These are phyloP conservation scores for Rhagium mordax DNA, from an alignment of 2,888 invertebrate genomes.

Conservation along the genomic window DNA sequence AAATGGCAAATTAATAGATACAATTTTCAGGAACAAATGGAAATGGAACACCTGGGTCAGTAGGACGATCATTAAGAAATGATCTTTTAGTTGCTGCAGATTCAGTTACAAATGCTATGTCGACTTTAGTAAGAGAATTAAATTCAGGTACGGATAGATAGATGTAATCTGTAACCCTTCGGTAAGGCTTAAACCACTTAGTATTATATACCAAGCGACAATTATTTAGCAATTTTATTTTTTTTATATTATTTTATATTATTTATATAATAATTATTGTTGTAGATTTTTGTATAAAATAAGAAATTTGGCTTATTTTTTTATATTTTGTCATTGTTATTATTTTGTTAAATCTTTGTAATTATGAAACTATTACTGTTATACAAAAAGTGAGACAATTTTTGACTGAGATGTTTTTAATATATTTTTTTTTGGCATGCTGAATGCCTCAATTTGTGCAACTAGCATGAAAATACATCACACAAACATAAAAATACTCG, in stretches of 20 bases:
- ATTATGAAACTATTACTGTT: not conserved
- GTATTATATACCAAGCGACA: constrained; percentile 44
- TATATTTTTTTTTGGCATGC: constrained; percentile 39
- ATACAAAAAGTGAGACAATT: constrained; percentile 12
- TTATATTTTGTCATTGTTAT: constrained; percentile 25
- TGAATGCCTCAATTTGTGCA: constrained; percentile 40
- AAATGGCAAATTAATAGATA: not conserved
- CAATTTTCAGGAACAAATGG: constrained; percentile 62
- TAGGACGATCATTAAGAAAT: constrained; percentile 81
- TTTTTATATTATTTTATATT: constrained; percentile 33
- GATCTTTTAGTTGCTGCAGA: constrained; percentile 96
- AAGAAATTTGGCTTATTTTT: constrained; percentile 1
- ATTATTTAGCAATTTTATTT: constrained; percentile 21
- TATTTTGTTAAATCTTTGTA: constrained; percentile 8
- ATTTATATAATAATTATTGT: constrained; percentile 16
- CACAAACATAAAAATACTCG: constrained; percentile 41
- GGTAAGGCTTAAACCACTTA: constrained; percentile 48
- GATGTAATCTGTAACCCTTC: constrained; percentile 28
- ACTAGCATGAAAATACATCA: constrained; percentile 42
- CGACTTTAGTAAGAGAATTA: constrained; percentile 94
- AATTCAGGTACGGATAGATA: constrained; percentile 83
- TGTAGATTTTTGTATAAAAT: constrained; percentile 20
- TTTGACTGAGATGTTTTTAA: constrained; percentile 3
- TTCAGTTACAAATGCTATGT: constrained; percentile 98
- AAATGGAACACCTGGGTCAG: constrained; percentile 67